Percentiles rank a stretch among this genome's conserved stretches.
Evolutionary conservation across 2,888 invertebrate species (phyloP).

Genomic region (Fragum sueziense): DNA sequence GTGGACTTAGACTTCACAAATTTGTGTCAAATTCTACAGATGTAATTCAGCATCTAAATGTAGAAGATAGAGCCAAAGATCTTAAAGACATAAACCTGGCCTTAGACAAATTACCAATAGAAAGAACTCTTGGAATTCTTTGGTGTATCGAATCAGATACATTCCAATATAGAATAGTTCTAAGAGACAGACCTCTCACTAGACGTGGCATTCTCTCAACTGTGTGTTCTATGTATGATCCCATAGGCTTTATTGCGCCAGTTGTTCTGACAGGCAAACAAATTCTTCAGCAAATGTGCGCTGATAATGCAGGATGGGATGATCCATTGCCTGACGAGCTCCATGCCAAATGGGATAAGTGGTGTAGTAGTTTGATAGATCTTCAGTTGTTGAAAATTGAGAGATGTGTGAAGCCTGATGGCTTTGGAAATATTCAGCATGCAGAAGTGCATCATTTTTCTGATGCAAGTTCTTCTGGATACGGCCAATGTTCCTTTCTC

Average conservation of each 20-base stretch:
- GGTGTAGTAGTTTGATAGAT: conserved; percentile 39
- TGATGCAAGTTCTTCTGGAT: conserved; percentile 37
- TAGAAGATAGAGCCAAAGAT: conserved; percentile 47
- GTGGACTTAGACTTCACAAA: conserved; percentile 58
- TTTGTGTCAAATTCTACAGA: conserved; percentile 58
- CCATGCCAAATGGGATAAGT: conserved; percentile 48
- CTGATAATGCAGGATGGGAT: conserved; percentile 58
- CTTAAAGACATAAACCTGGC: conserved; percentile 17
- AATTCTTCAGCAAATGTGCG: conserved; percentile 61
- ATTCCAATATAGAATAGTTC: conserved; percentile 53
- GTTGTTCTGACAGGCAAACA: conserved; percentile 57
- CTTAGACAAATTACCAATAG: conserved; percentile 38
- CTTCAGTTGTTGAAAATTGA: conserved; percentile 22
- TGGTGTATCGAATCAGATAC: conserved; percentile 62
- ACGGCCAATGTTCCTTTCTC: conserved; percentile 61
- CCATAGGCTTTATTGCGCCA: conserved; percentile 63
- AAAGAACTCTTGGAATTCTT: conserved; percentile 58
- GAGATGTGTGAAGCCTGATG: conserved; percentile 15
- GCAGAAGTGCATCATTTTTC: conserved; percentile 32
- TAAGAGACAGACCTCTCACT: conserved; percentile 51
- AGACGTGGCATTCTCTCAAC: conserved; percentile 60
- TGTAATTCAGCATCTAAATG: conserved; percentile 51
- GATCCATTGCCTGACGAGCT: conserved; percentile 55
- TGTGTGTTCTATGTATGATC: conserved; percentile 61
- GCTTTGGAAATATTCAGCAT: conserved; percentile 42